Conservation (phyloP, 1,140 invertebrate species). For the Pogonomyrmex californicus region DNA sequence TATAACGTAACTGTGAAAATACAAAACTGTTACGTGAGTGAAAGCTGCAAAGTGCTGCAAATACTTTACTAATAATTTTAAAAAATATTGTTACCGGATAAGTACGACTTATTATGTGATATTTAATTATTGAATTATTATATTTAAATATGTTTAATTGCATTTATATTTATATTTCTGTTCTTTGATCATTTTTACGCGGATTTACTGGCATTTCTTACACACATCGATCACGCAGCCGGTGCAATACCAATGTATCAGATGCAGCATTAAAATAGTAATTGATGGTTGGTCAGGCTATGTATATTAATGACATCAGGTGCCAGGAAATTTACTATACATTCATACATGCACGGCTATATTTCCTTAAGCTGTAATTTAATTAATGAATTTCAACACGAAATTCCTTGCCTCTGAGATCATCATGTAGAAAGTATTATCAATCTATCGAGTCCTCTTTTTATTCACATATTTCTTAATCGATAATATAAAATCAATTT, state of each 20-base stretch:
- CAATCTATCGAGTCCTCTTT: neutral
- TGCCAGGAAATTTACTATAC: conserved; percentile 12
- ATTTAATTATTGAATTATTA: neutral
- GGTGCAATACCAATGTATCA: conserved; percentile 58
- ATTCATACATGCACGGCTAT: neutral
- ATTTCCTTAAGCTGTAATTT: conserved; percentile 16
- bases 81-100: neutral
- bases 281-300: conserved; percentile 34
- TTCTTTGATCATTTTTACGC: neutral
- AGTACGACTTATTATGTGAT: neutral
- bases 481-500: neutral
- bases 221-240: conserved; percentile 10
- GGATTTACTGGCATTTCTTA: neutral
- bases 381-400: conserved; percentile 26
- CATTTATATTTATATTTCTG: neutral
- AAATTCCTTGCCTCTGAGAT: neutral
- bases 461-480: neutral
- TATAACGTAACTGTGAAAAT: conserved; percentile 17
- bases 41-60: neutral
- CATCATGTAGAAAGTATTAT: neutral
- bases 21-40: neutral
- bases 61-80: neutral
- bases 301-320: conserved; percentile 38
- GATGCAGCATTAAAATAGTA: conserved; percentile 57
- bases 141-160: conserved; percentile 16